Conservation (phyloP, 2,888 invertebrate genomes). For the Molorchus minor region DNA sequence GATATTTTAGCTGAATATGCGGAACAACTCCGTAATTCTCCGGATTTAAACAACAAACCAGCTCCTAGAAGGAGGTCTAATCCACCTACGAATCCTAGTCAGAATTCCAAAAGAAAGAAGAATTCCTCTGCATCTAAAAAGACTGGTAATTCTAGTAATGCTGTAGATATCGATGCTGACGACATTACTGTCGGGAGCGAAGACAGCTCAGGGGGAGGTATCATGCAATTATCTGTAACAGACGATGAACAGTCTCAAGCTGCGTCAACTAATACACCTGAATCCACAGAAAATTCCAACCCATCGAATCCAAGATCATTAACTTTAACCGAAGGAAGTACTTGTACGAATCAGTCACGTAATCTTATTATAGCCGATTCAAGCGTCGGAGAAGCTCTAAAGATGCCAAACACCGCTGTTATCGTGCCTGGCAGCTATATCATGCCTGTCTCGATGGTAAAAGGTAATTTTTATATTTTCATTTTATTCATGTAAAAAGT, state of each 20-base stretch:
- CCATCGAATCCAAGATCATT: conserved; percentile 52
- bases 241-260: conserved; percentile 66
- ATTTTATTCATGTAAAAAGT: not conserved
- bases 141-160: conserved; percentile 58
- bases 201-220: conserved; percentile 76
- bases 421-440: conserved; percentile 78
- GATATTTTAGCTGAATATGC: conserved; percentile 83
- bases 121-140: conserved; percentile 69
- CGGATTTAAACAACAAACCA: conserved; percentile 81
- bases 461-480: conserved; percentile 56
- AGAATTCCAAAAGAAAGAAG: conserved; percentile 76
- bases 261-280: conserved; percentile 55
- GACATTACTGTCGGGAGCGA: conserved; percentile 80
- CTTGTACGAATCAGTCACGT: conserved; percentile 60
- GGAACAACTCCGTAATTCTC: conserved; percentile 81
- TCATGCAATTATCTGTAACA: conserved; percentile 67
- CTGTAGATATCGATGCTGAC: conserved; percentile 65
- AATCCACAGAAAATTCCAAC: conserved; percentile 59
- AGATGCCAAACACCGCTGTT: conserved; percentile 72
- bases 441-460: conserved; percentile 76
- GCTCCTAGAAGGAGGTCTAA: conserved; percentile 80
- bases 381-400: conserved; percentile 72
- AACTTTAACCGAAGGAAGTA: conserved; percentile 54
- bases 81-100: conserved; percentile 76
- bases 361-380: conserved; percentile 70